Percentiles rank a stretch among this genome's conserved stretches.
Conservation (phyloP, 2,888 invertebrate species). For the Chesias legatella region DNA sequence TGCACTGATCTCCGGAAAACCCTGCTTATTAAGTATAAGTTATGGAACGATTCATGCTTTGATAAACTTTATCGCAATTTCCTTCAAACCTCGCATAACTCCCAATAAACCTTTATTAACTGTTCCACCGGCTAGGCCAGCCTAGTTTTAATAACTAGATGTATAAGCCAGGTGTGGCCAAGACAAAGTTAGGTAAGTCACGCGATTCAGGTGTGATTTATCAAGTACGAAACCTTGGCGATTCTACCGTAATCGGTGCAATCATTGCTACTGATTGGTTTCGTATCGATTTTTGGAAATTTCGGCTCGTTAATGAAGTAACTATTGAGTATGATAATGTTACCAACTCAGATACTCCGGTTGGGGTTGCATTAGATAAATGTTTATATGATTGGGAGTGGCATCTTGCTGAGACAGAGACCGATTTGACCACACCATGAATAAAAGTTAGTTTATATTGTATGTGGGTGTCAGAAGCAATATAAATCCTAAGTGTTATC, state of each 20-base stretch:
- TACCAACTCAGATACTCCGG: no score
- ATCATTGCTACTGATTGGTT: constrained; percentile 23
- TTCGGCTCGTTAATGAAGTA: no score
- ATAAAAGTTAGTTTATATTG: no score
- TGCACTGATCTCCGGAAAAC: no score
- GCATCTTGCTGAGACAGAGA: no score
- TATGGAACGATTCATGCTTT: neutral
- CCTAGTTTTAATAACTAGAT: constrained; percentile 37
- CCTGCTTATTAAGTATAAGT: constrained; percentile 12
- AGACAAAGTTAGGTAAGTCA: constrained; percentile 38
- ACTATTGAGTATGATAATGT: no score
- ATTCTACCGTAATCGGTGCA: constrained; percentile 23
- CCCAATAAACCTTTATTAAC: constrained; percentile 22
- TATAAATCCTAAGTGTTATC: no score
- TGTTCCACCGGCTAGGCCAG: constrained; percentile 13
- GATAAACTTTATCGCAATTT: neutral
- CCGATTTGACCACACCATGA: no score
- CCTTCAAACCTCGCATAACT: constrained; percentile 5
- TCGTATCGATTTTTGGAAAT: neutral
- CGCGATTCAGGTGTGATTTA: constrained; percentile 27
- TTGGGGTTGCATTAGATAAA: no score
- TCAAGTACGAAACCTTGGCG: constrained; percentile 24
- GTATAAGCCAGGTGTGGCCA: constrained; percentile 53
- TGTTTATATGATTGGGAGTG: no score
- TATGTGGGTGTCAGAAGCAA: no score